Base-by-base conservation (phyloP, 2,113 vertebrate species). In the Anoura caudifer region DNA sequence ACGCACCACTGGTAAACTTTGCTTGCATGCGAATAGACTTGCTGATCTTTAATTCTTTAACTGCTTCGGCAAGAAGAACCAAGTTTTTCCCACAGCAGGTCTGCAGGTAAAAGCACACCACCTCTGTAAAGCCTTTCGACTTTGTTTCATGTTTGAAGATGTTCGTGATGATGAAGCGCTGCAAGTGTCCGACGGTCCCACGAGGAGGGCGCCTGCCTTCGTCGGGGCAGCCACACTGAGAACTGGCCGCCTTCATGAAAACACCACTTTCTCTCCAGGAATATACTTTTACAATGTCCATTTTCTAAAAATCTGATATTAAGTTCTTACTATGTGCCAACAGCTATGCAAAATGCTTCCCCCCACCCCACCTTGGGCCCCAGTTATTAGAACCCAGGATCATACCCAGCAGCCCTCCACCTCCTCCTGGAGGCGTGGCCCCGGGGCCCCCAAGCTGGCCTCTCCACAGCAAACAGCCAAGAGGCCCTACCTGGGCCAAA, bases 351-450 rank as follows among this genome's bases (percentile, higher is more conserved):
- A 65, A 77, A 54, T 63, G 59, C 59, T 31, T 31, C 20, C 12
- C 3, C 22, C 69, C 19, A 50, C 47, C n/a, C 54, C 54, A 56
- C 41, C 70, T 17, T 67, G 15, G 20, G 38, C 45, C 19, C 9
- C 67, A 10, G 97, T 97, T 97, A 97, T 92, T 96, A 70, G 47
- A 70, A 52, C 43, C 15, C 0, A 0, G 41, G 47, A 81, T 33
- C 15, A 54, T 3, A 36, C 28, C 24, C 20, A 47, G 67, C 7
- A 41, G 52, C 26, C 41, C 4, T n/a, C 22, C 41, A 16, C 26
- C 45, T 69, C 7, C 28, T 76, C 41, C n/a, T 38, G 26, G 59
- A 38, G 28, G 43, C 33, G 31, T 17, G 43, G 22, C 41, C n/a
- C 52, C 52, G 3, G 9, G n/a, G 36, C 45, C 61, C 14, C 43